Evolutionary conservation across 2,888 invertebrate genomes (phyloP), one percentile per base, ranked within the genome.

Genomic region (Scaeva pyrastri): DNA sequence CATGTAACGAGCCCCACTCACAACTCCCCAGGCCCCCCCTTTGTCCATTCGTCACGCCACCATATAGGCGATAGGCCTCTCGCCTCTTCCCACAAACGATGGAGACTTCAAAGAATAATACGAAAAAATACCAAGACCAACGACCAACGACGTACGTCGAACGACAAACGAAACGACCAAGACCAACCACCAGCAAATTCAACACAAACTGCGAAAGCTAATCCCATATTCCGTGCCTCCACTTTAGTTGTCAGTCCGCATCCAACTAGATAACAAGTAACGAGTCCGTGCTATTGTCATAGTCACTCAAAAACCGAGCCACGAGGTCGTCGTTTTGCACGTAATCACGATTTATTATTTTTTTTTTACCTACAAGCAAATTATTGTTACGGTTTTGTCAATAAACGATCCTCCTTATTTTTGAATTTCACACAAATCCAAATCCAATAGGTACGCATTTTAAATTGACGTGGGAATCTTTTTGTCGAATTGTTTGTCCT

Each of bases 241-340:
- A 85, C 85, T 88, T 92, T 91, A 92, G 92, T 92, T 92, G 91
- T 91, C 91, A 91, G 90, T 91, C 91, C 90, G 92, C 92, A 91
- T 92, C 91, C 92, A 92, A 92, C 91, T 92, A 90, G 92, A 90
- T 91, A 92, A 90, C 92, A 92, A 90, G 91, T 91, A n/a, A 90
- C 80, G 88, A 90, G 90, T 90, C 91, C 90, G 91, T 91, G 90
- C 88, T 89, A 88, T 84, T 90, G 8, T 26, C 23, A 52, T 52
- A 52, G 88, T 89, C 90, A 90, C 90, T 91, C 89, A 90, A 90
- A 90, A 91, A 90, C 89, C 90, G 91, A 91, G 91, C 92, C 92
- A 92, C 92, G 92, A 92, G 92, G 92, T 92, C 91, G 92, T 90
- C 78, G 74, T 78, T 87, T 78, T 82, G 74, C 78, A 82, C 88